Evolutionary conservation across 2,888 invertebrate species (phyloP), one percentile per base, ranked within the genome.

Genomic region (Cephus sareptanus): DNA sequence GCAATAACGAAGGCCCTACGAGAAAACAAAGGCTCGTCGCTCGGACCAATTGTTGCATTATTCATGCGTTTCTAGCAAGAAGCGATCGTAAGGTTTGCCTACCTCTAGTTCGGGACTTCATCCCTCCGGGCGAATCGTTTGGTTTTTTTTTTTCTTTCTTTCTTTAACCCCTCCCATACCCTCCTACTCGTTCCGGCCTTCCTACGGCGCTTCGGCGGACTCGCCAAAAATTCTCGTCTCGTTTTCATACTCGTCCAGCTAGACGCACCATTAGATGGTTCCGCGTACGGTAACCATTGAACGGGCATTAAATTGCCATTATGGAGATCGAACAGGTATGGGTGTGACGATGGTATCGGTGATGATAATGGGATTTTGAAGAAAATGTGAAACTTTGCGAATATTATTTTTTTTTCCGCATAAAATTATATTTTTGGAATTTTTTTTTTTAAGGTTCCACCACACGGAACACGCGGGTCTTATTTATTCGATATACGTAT

Each of bases 51-150:
- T 86, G 85, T 86, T 88, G 87, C 87, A 88, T 88, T 88, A 88
- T 88, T 88, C 88, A 88, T 88, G 86, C 80, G 79, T 85, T 84
- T 86, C 86, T 85, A 86, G 87, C 82, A 84, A 85, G 84, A 85
- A 84, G 81, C 79, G 81, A 81, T 80, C 78, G 82, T 85, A 84
- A 82, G 84, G 81, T 83, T 80, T 80, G 83, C 83, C 86, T 79
- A 79, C 84, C 86, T 82, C 83, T 76, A 81, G 86, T 40, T 40
- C 40, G 4, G 40, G 40, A 15, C 40, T 40, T 40, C 40, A 40
- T 40, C 40, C 40, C 40, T 40, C 40, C 40, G 40, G 40, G 40
- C 40, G 40, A 40, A 40, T 40, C 40, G 15, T 40, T 40, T 6
- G 15, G 40, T 15, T 6, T 15, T 40, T 15, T 4, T 6, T 15